Conservation (phyloP, 2,797 vertebrate species). For the Champsocephalus gunnari region DNA sequence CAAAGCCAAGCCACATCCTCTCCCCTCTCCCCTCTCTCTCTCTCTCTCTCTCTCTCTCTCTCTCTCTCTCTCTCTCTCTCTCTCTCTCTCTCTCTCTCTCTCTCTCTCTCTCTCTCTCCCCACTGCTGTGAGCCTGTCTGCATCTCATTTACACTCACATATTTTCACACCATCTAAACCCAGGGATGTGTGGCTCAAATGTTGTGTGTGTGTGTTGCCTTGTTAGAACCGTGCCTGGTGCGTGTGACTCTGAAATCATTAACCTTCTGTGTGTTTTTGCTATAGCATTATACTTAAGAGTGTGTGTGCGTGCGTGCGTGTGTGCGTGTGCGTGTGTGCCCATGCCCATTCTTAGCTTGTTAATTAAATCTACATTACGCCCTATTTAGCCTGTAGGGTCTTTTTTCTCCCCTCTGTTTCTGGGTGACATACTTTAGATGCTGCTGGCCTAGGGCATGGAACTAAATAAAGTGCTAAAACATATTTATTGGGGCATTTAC, state of each 20-base stretch:
- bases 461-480: conserved; percentile 84
- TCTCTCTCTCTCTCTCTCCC: neutral
- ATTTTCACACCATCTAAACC: conserved; percentile 78
- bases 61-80: conserved; percentile 8
- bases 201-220: neutral
- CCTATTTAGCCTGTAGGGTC: conserved; percentile 59
- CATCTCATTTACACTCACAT: conserved; percentile 84
- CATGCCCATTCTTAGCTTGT: conserved; percentile 63
- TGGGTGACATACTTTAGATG: conserved; percentile 79
- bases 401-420: conserved; percentile 56
- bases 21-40: conserved; percentile 34
- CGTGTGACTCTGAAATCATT: conserved; percentile 49
- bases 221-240: conserved; percentile 4
- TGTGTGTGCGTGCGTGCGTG: conserved; percentile 26
- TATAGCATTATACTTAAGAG: conserved; percentile 9
- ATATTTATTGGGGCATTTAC: conserved; percentile 85
- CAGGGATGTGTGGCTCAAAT: conserved; percentile 62
- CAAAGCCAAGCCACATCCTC: conserved; percentile 75
- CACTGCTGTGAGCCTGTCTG: conserved; percentile 80
- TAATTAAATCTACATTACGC: conserved; percentile 82
- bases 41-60: conserved; percentile 1
- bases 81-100: conserved; percentile 5
- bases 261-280: conserved; percentile 28
- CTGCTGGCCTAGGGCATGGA: conserved; percentile 81
- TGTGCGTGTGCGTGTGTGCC: conserved; percentile 23